A percentile compares a stretch with the other conserved stretches of the same genome.
phyloP scores from a whole-genome alignment of 2,797 vertebrate genomes.

The Oophaga sylvatica region DNA sequence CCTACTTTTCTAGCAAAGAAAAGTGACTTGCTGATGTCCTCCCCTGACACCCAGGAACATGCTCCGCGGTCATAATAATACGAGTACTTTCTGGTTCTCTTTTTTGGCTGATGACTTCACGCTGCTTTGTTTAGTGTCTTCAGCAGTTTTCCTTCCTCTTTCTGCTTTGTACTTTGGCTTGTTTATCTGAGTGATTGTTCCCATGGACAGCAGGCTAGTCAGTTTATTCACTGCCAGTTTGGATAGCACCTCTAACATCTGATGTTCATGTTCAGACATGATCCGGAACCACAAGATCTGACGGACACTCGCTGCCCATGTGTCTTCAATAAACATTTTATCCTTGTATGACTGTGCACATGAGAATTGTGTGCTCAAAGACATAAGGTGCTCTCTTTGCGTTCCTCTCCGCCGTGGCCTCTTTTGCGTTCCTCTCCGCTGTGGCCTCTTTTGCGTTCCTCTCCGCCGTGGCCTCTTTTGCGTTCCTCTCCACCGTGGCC shows the following conservation, averaged over 20 bases:
- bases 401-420: too few species aligned
- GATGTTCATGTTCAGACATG: not conserved
- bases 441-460: too few species aligned
- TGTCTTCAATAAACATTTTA: not conserved
- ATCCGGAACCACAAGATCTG: not conserved
- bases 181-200: constrained; percentile 2
- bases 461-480: too few species aligned
- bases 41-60: not conserved
- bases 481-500: too few species aligned
- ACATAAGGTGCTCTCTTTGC: not conserved
- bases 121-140: not conserved
- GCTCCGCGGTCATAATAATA: not conserved
- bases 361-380: not conserved
- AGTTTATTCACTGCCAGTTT: not conserved
- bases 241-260: not conserved
- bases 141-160: constrained; percentile 18
- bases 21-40: not conserved
- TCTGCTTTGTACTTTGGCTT: constrained; percentile 5
- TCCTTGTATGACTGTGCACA: not conserved
- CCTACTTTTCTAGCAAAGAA: too few species aligned
- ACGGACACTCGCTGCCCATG: not conserved
- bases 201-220: not conserved
- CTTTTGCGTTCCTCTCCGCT: too few species aligned
- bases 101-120: not conserved
- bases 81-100: not conserved